Percentiles rank a stretch among this genome's conserved stretches.
Conservation (phyloP, 1,140 invertebrate genomes). For the Camponotus vicinus region DNA sequence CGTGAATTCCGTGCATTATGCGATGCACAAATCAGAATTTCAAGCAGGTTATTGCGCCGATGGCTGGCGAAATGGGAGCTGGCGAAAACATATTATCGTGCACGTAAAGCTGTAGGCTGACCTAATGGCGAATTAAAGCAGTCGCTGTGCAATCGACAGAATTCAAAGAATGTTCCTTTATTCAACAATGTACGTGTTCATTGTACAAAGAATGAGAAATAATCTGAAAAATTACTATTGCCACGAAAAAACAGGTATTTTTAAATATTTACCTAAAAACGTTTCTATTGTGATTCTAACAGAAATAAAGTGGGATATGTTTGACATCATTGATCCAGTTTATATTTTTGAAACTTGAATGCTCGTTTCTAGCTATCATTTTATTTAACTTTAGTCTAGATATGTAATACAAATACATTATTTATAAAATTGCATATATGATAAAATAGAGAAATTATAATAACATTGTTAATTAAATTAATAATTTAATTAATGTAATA, state of each 20-base stretch:
- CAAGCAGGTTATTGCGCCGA: constrained; percentile 54
- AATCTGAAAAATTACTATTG: background rate
- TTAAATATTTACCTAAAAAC: constrained; percentile 2
- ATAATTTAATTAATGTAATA: background rate
- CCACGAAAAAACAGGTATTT: background rate
- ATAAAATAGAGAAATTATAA: background rate
- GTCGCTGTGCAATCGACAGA: constrained; percentile 19
- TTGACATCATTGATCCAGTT: background rate
- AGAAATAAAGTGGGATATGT: background rate
- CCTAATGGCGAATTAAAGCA: constrained; percentile 53
- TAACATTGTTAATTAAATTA: background rate
- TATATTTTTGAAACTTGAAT: background rate
- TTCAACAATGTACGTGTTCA: background rate
- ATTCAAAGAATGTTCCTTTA: constrained; percentile 2
- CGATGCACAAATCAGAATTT: constrained; percentile 62
- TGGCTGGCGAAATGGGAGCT: background rate
- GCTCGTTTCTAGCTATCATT: background rate
- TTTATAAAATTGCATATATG: background rate
- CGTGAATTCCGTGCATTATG: constrained; percentile 19
- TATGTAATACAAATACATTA: background rate
- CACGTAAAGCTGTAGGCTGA: background rate
- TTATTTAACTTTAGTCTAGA: background rate
- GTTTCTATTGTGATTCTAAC: background rate
- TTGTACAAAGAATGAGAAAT: background rate
- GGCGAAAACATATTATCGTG: background rate